Base-by-base conservation (phyloP, 1,140 invertebrate species). In the Pseudomyrmex cubaensis region DNA sequence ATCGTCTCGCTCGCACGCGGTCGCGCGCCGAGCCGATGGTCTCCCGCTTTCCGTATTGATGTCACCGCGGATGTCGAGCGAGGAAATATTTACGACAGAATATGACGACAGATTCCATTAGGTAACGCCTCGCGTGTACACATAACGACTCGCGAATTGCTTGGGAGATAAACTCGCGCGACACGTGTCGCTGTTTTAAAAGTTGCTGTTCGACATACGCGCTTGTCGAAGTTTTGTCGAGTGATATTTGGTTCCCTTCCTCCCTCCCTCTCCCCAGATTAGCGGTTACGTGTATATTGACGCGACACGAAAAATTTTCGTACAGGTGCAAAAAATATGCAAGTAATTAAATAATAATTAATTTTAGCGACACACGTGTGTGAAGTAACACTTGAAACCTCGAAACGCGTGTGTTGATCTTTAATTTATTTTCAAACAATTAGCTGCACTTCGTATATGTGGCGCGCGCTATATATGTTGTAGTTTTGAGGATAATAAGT, bases 1-100 rank as follows among this genome's bases (percentile, higher is more conserved):
- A 15, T 8, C 22, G 22, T 50, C 15, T 4, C 13, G n/a, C 13
- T 20, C 44, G 44, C 74, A 64, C 7, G 10, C 35, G 25, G 25
- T 25, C 25, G 25, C 25, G 25, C 25, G 25, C 25, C 25, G 3
- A 25, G 22, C 25, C 25, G 35, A 35, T 35, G 0, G 0, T 35
- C 35, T 35, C 7, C 0, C 7, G 35, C 35, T 25, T 25, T 25
- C 3, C 25, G 25, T 25, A 25, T 25, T 25, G 25, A 25, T 54
- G 64, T 57, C 66, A 13, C 69, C 48, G 10, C 62, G 50, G 20
- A 82, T 86, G 46, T 80, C 25, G 59, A n/a, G 20, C 25, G 46
- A 56, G 62, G 48, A 64, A 85, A 4, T 72, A 83, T 86, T 85
- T 86, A 86, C 46, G 63, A 48, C 56, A 76, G 25, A 25, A 35